A percentile compares a stretch with the other conserved stretches of the same genome.
These are phyloP conservation scores for Eira barbara DNA, from an alignment of 2,113 vertebrate genomes.

Conservation along the genomic window DNA sequence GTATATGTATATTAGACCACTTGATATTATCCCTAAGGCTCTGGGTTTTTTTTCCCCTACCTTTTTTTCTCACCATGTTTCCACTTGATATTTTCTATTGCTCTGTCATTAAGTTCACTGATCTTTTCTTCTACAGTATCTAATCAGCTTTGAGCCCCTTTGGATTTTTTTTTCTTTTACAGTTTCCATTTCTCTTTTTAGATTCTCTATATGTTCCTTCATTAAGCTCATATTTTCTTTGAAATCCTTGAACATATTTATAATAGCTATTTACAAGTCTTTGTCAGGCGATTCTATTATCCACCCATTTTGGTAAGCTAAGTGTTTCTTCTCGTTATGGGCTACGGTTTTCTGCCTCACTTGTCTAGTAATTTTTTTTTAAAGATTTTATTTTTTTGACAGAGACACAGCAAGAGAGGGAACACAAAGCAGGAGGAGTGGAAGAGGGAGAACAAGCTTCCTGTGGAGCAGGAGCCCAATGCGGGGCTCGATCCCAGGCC, in stretches of 20 bases:
- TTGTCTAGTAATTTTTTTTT: background rate
- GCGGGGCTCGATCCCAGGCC: too few relatives aligned
- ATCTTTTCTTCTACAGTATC: background rate
- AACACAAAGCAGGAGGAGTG: too few relatives aligned
- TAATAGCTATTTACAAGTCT: background rate
- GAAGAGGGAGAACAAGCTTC: too few relatives aligned
- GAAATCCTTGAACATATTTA: background rate
- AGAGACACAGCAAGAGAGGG: too few relatives aligned
- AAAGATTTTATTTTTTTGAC: too few relatives aligned
- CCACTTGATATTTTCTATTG: background rate
- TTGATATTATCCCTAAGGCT: background rate
- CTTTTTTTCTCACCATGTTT: background rate
- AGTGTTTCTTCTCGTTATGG: background rate
- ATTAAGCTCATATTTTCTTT: background rate
- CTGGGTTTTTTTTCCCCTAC: background rate
- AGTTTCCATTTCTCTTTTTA: background rate
- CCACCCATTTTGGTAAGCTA: background rate
- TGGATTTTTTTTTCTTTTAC: background rate
- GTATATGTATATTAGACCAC: background rate
- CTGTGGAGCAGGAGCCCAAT: too few relatives aligned
- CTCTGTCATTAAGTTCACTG: background rate
- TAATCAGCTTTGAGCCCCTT: background rate
- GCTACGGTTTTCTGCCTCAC: background rate
- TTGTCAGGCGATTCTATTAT: background rate
- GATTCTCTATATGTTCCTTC: background rate